Evolutionary conservation across 2,113 vertebrate genomes (phyloP), one percentile per base, ranked within the genome.

Genomic region (Martes martes): DNA sequence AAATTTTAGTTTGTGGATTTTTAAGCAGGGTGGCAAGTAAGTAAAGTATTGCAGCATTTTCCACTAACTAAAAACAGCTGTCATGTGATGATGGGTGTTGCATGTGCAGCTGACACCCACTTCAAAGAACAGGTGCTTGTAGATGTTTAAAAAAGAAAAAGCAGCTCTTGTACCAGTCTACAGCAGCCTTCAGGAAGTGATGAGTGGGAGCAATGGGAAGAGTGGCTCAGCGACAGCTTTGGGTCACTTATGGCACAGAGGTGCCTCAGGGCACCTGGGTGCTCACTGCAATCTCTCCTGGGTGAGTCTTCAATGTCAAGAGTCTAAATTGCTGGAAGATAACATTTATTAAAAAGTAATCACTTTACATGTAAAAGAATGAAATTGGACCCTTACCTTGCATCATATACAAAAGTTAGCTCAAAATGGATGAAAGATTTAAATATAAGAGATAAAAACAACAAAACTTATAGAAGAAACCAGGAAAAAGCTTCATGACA

Each of bases 61-160:
- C 96, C 97, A 98, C 95, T 96, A 89, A 97, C 89, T 95, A 87
- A 96, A 97, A 97, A 96, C 97, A 98, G 97, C 96, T 95, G 91
- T 89, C 97, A 97, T 92, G 96, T 97, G 97, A 97, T 52, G 15
- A 65, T 45, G 97, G 61, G 97, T 96, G 97, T 95, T 82, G 91
- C 97, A 97, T 95, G 93, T 98, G 97, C 95, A 94, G 97, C 97
- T 98, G 92, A 97, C 97, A 97, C 97, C 95, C 97, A 97, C 98
- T 98, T 97, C 98, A 98, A 98, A 98, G 97, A 95, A 45, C 97
- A 98, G 98, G 97, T 98, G 98, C 97, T 96, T 96, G 83, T 88
- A 95, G 92, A 96, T 97, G 96, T 96, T 97, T 83, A 23, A 93
- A 93, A 95, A 95, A 94, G 47, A 50, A 93, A 93, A 91, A 55